Base-by-base conservation (phyloP, 2,888 invertebrate species). In the Pyrrhia umbra region DNA sequence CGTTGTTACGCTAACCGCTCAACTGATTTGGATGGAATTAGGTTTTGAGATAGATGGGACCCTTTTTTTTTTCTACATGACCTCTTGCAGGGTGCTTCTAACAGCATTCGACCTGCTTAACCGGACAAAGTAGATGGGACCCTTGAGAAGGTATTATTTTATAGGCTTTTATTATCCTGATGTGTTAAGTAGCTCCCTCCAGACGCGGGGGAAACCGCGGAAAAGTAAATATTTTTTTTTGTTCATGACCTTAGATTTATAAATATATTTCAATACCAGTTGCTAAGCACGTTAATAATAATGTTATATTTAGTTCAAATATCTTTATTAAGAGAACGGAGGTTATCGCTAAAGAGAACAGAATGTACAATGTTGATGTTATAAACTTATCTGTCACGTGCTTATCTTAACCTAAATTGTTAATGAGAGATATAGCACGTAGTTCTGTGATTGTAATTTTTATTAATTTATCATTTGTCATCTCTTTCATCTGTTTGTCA, bases 391-490 rank as follows among this genome's bases (percentile, higher is more conserved):
- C 52, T 47, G 62, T 37, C 61, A 68, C 63, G 61, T 40, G 42
- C 46, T 58, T 70, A 61, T 70, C 61, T 5, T 73, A 68, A 80
- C 80, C 71, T 62, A 63, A 16, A 60, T 70, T 55, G 40, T 58
- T 62, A 63, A 56, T 25, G 47, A 69, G 47, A 69, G 76, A 76
- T 73, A 60, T 13, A 27, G 13, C 80, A 80, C 67, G 80, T 77
- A 61, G 16, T 30, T 18, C 21, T 40, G 2, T 13, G n/a, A 9
- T 40, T n/a, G n/a, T n/a, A n/a, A n/a, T n/a, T n/a, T n/a, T n/a
- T n/a, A n/a, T n/a, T n/a, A n/a, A n/a, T n/a, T n/a, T n/a, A n/a
- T n/a, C n/a, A n/a, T n/a, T n/a, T n/a, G n/a, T 30, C 9, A 34
- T n/a, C n/a, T 34, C n/a, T 34, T 13, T 4, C n/a, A n/a, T 34